Conservation (phyloP, 2,888 invertebrate species). For the Drosophila setosimentum region DNA sequence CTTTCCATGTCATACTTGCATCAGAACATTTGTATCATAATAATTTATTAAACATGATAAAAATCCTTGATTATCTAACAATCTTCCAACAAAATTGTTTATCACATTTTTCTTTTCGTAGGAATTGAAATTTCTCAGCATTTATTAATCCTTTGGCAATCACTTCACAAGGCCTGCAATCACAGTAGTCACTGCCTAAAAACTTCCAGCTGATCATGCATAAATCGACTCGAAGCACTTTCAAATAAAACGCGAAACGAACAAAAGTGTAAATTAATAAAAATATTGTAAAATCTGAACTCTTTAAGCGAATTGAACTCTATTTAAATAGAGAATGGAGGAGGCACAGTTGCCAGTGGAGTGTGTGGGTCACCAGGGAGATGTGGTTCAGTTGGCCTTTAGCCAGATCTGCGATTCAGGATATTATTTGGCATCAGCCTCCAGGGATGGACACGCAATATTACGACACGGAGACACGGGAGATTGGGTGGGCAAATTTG, state of each 20-base stretch:
- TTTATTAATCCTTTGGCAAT: background rate
- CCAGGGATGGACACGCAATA: constrained; percentile 95
- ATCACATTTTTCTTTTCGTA: no score
- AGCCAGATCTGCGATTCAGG: constrained; percentile 41
- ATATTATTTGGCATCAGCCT: constrained; percentile 55
- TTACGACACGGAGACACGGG: constrained; percentile 97
- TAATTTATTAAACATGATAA: background rate
- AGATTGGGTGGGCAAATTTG: constrained; percentile 98
- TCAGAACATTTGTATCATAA: background rate
- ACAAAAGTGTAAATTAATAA: background rate
- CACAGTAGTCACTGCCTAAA: background rate
- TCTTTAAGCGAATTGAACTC: background rate
- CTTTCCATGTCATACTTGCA: background rate
- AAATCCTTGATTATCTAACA: background rate
- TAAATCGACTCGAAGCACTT: background rate
- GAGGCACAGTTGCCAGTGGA: constrained; percentile 33
- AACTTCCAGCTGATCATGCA: background rate
- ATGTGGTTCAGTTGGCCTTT: constrained; percentile 52
- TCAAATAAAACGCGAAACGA: background rate
- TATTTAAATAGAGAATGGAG: background rate
- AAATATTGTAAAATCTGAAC: background rate
- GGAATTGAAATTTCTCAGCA: no score
- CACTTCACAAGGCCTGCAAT: background rate
- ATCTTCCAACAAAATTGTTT: no score
- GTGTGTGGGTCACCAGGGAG: constrained; percentile 38